Percentiles rank a stretch among this genome's conserved stretches.
These are phyloP conservation scores for Willowsia nigromaculata DNA, from an alignment of 2,888 invertebrate genomes.

Conservation along the genomic window DNA sequence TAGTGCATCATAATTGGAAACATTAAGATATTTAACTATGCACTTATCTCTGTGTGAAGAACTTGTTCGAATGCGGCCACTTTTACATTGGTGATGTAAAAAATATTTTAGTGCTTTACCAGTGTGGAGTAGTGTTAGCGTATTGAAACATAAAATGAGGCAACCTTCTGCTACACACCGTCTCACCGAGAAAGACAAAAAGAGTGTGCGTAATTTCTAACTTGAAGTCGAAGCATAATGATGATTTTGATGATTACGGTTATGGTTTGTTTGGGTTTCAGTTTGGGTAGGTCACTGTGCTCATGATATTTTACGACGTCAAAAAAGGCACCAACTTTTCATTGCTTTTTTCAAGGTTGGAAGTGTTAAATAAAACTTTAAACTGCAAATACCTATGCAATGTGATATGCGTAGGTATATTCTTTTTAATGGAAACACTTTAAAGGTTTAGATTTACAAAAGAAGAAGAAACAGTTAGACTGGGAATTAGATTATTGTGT, in stretches of 20 bases:
- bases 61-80: too few species aligned
- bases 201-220: not conserved
- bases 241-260: not conserved
- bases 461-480: not conserved
- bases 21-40: too few species aligned
- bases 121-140: too few species aligned
- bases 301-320: conserved; percentile 44
- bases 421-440: too few species aligned
- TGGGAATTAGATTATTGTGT: not conserved
- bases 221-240: not conserved
- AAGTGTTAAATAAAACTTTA: not conserved
- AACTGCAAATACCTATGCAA: not conserved
- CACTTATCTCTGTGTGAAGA: too few species aligned
- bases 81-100: too few species aligned
- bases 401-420: not conserved
- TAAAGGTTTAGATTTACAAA: not conserved
- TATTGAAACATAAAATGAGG: not conserved
- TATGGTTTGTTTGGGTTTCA: conserved; percentile 64
- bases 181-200: not conserved
- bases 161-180: not conserved
- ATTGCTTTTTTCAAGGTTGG: conserved; percentile 58
- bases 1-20: too few species aligned
- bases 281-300: conserved; percentile 68
- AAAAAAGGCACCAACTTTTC: conserved; percentile 59
- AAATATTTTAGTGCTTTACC: too few species aligned